Conservation (phyloP, 1,140 invertebrate species). For the Drosophila burlai region DNA sequence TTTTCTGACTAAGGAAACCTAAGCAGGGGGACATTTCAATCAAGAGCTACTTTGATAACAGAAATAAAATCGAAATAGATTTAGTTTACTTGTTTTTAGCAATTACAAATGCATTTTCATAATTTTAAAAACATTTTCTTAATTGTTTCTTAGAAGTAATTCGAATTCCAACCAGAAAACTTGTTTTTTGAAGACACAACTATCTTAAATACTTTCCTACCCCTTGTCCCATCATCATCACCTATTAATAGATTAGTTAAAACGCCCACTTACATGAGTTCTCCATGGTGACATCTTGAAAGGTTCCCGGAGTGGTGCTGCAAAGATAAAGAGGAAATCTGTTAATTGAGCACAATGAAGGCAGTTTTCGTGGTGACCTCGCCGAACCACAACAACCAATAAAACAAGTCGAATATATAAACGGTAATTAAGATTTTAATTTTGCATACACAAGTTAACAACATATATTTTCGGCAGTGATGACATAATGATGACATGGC, state of each 20-base stretch:
- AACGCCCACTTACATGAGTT: conserved; percentile 71
- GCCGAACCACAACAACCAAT: conserved; percentile 20
- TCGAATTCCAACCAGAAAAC: background rate
- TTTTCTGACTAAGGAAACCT: background rate
- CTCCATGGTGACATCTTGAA: conserved; percentile 87
- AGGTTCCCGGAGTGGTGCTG: conserved; percentile 86
- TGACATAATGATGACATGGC: conserved; percentile 38
- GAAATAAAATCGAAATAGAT: no score
- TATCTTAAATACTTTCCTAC: background rate
- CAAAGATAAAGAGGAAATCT: conserved; percentile 75
- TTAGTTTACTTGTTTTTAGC: background rate
- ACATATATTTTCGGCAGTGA: conserved; percentile 60
- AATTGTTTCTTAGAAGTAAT: no score
- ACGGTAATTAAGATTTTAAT: conserved; percentile 50
- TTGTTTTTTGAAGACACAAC: background rate
- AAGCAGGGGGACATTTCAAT: background rate
- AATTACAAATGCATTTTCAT: background rate
- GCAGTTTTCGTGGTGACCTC: conserved; percentile 36
- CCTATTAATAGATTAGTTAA: background rate
- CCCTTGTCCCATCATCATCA: background rate
- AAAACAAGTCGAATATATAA: conserved; percentile 32
- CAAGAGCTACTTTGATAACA: background rate
- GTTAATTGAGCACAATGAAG: conserved; percentile 39
- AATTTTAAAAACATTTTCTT: background rate
- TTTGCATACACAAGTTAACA: conserved; percentile 30